Evolutionary conservation across 2,888 invertebrate genomes (phyloP).

Genomic region (Microctonus brassicae): DNA sequence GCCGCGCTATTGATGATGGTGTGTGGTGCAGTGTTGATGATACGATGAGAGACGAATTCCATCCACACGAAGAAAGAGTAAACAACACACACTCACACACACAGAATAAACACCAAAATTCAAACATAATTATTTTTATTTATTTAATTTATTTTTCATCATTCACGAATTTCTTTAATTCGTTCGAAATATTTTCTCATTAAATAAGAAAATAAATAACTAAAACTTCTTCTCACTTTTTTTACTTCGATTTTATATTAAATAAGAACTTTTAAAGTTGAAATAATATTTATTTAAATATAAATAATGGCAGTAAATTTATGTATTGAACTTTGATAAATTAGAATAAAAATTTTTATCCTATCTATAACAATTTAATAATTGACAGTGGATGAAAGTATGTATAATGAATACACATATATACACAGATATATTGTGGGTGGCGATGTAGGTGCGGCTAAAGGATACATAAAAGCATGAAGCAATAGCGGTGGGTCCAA

Average conservation of each 20-base stretch:
- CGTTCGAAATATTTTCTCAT: too few species aligned
- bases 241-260: too few species aligned
- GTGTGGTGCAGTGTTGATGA: background rate
- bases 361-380: background rate
- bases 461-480: slow-evolving; percentile 7
- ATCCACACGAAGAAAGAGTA: background rate
- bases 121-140: background rate
- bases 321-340: background rate
- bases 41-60: background rate
- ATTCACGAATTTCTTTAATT: background rate
- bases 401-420: background rate
- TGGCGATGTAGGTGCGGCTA: slow-evolving; percentile 23
- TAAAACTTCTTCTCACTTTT: too few species aligned
- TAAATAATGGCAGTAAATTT: too few species aligned
- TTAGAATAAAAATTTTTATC: background rate
- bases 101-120: background rate
- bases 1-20: background rate
- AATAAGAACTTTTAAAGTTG: too few species aligned
- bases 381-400: background rate
- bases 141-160: background rate
- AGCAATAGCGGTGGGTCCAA: slow-evolving; percentile 25
- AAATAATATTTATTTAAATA: too few species aligned
- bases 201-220: too few species aligned
- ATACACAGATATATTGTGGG: slow-evolving; percentile 13
- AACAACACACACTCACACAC: too few species aligned